Evolutionary conservation across 2,113 vertebrate genomes (phyloP).

Genomic region (Nestor notabilis): DNA sequence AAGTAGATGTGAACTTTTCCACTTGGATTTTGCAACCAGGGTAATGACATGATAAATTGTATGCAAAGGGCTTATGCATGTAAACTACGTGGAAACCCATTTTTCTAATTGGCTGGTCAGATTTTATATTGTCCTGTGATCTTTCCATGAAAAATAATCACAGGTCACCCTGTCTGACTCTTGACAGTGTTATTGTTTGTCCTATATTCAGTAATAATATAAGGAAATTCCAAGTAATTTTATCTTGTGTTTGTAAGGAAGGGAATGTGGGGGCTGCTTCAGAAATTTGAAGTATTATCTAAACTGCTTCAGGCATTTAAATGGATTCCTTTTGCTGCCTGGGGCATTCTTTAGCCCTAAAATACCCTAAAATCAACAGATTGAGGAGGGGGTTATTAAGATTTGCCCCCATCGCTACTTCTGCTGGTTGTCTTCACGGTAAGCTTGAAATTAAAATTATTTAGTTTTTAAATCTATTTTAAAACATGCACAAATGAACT

Average conservation of each 20-base stretch:
- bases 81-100: not conserved
- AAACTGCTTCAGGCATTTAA: conserved; percentile 48
- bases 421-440: not conserved
- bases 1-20: not conserved
- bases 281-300: conserved; percentile 27
- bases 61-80: not conserved
- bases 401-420: not conserved
- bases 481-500: conserved; percentile 67
- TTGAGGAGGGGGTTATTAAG: not conserved
- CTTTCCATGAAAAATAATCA: conserved; percentile 39
- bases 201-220: conserved; percentile 41
- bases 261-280: conserved; percentile 18
- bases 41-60: not conserved
- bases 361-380: conserved; percentile 25
- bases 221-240: conserved; percentile 62
- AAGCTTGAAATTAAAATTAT: conserved; percentile 19
- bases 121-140: conserved; percentile 9
- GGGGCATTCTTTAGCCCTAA: conserved; percentile 22
- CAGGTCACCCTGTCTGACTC: conserved; percentile 32
- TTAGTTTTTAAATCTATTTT: conserved; percentile 54
- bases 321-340: conserved; percentile 32
- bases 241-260: conserved; percentile 38
- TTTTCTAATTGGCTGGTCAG: not conserved
- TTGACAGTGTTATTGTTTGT: conserved; percentile 47
- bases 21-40: not conserved